Evolutionary conservation across 2,113 vertebrate genomes (phyloP), one percentile per base, ranked within the genome.

Genomic region (Barbus barbus): DNA sequence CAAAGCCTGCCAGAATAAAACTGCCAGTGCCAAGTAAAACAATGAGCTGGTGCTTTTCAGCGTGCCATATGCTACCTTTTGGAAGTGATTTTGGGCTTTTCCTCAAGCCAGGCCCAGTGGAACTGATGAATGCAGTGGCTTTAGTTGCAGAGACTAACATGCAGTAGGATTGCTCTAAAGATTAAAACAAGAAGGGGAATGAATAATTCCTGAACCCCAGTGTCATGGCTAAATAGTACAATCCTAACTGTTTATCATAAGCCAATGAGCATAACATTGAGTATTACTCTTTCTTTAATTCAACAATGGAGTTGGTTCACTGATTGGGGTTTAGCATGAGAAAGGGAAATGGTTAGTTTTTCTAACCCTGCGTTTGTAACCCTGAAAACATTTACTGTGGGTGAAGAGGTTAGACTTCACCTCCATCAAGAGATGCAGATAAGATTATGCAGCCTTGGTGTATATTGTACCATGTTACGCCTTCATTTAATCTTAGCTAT

Each of bases 151-250:
- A 46, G 65, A 88, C 90, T 85, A 83, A 89, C 86, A 36, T 9
- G 58, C 67, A 65, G 83, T 75, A 38, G 75, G 91, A 91, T 91
- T 85, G 90, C 84, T 84, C 79, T 83, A 33, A 86, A 89, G 22
- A 28, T 44, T 16, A 63, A 26, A 78, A 44, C n/a, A 18, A 46
- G 46, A 75, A 9, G n/a, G 28, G 72, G 44, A 51, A 18, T 75
- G 38, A 51, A 4, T 38, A 78, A 61, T 78, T 51, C 75, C 20
- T 60, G 2, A 78, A 36, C 5, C 51, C 31, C 7, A 60, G 75
- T 9, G 22, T 53, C 75, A 56, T 78, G 31, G n/a, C 53, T 24
- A 24, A 41, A 78, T 60, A 9, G 76, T 36, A 41, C 12, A 79
- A 61, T 79, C 77, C 77, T 75, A 51, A 31, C 46, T 26, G 9